These are phyloP conservation scores for Trogon surrucura DNA, from an alignment of 2,113 vertebrate species.

Conservation along the genomic window DNA sequence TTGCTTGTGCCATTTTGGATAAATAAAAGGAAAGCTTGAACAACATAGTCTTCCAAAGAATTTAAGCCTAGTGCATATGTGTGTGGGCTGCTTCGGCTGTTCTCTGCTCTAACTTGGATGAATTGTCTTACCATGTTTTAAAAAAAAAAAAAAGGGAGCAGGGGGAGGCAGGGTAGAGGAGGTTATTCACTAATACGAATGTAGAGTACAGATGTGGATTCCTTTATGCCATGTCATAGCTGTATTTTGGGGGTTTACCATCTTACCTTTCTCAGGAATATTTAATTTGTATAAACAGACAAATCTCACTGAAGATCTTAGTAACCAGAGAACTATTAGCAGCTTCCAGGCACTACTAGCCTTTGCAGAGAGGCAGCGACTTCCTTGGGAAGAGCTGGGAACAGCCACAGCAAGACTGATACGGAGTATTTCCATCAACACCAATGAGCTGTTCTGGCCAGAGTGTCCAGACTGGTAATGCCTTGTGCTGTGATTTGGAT, in stretches of 20 bases:
- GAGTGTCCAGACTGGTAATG: neutral
- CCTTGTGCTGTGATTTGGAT: neutral
- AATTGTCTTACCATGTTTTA: conserved; percentile 34
- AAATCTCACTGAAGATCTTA: neutral
- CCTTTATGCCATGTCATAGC: neutral
- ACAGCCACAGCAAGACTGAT: neutral
- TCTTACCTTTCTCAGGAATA: neutral
- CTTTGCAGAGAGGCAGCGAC: neutral
- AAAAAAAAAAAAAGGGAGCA: neutral
- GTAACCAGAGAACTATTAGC: neutral
- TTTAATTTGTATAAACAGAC: neutral
- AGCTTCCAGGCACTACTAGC: neutral
- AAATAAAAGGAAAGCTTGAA: conserved; percentile 26
- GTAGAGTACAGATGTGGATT: conserved; percentile 26
- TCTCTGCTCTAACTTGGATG: conserved; percentile 43
- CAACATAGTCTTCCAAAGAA: conserved; percentile 25
- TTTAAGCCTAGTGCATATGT: conserved; percentile 43
- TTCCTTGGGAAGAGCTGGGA: neutral
- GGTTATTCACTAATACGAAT: neutral
- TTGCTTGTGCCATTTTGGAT: conserved; percentile 37
- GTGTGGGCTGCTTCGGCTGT: conserved; percentile 63
- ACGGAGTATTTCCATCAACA: neutral
- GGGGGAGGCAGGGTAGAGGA: neutral
- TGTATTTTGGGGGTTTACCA: neutral
- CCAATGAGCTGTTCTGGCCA: neutral